Base-by-base conservation (phyloP, 2,888 invertebrate species). In the Morpho achilles region DNA sequence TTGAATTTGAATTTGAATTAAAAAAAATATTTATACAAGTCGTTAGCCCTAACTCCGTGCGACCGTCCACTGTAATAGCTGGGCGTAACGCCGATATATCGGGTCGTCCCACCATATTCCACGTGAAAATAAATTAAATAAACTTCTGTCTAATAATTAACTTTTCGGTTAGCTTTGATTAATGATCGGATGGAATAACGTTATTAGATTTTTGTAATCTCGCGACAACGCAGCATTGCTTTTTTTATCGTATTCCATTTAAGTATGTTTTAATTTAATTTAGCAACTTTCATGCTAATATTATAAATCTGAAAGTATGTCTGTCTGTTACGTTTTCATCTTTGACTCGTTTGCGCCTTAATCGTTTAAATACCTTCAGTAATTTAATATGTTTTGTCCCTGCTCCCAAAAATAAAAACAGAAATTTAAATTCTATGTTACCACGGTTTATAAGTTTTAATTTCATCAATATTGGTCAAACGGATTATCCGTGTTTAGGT, bases 141-240 rank as follows among this genome's bases (percentile, higher is more conserved):
- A 79, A 75, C 69, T 73, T 67, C 69, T 71, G 74, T 79, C 77
- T 77, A 80, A 79, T 80, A 77, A 82, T 80, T 81, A 81, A 76
- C 72, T 72, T 72, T 75, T 71, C 68, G 67, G 71, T 75, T 71
- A 73, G 69, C 67, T 71, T 70, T 79, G 78, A 80, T 79, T 77
- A 77, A 80, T 79, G 58, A 59, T 53, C 23, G 22, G 45, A 49
- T 52, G 49, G 43, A 55, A 50, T 50, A 50, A 50, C 51, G 57
- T 54, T 53, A 60, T 57, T 60, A 53, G 56, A 50, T 53, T 56
- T 56, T 44, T 16, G 32, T 32, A 32, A 32, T 32, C 32, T 32
- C 32, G 32, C 32, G 32, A 32, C 32, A 32, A 32, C 32, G 32
- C 32, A 32, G 32, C 32, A 2, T 32, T 32, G 9, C 47, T 16